phyloP scores from a whole-genome alignment of 1,140 invertebrate genomes.

The Ceratosolen solmsi region DNA sequence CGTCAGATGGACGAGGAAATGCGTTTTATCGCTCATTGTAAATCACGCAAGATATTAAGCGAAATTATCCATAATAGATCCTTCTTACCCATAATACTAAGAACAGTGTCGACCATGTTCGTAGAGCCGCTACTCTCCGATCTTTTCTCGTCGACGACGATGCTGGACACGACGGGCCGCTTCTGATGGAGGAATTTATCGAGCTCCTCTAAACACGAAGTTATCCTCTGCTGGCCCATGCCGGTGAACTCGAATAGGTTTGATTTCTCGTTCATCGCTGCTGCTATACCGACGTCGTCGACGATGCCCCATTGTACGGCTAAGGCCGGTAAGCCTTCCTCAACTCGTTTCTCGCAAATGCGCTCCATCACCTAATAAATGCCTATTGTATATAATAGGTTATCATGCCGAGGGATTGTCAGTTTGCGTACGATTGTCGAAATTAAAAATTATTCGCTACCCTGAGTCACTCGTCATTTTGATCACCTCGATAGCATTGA shows the following conservation, averaged over 20 bases:
- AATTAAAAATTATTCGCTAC: neutral
- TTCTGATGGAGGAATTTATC: constrained; percentile 77
- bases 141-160: constrained; percentile 77
- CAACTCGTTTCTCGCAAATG: constrained; percentile 73
- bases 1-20: too few relatives aligned
- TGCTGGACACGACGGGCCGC: constrained; percentile 77
- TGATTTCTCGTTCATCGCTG: constrained; percentile 80
- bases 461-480: neutral
- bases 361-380: constrained; percentile 72
- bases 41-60: too few relatives aligned
- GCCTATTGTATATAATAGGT: constrained; percentile 4
- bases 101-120: constrained; percentile 71
- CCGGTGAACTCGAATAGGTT: constrained; percentile 77
- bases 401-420: neutral
- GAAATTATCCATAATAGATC: too few relatives aligned
- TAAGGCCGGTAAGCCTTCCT: constrained; percentile 73
- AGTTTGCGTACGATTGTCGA: neutral
- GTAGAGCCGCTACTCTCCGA: constrained; percentile 57
- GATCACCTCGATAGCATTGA: too few relatives aligned
- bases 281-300: constrained; percentile 76
- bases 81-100: constrained; percentile 73
- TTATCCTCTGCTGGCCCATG: constrained; percentile 79
- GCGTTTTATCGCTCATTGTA: too few relatives aligned
- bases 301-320: constrained; percentile 78
- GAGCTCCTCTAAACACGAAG: constrained; percentile 75